These are phyloP conservation scores for Drosophila demipolita DNA, from an alignment of 2,888 invertebrate genomes.

Conservation along the genomic window DNA sequence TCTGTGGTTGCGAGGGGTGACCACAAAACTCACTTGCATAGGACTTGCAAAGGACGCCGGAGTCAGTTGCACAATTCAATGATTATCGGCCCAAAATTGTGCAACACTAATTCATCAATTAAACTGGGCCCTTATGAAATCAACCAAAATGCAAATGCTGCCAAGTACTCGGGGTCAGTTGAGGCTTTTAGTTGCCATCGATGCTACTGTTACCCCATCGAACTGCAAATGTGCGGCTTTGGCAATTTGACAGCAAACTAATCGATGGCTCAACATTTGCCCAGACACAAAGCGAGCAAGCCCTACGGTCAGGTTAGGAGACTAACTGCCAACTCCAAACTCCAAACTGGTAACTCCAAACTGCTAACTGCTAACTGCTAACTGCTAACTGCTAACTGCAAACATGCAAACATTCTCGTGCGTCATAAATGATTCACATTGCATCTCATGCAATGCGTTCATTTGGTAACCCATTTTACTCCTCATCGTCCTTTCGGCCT, in stretches of 20 bases:
- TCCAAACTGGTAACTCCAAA: background rate
- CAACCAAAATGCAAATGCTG: constrained; percentile 57
- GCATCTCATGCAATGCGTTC: constrained; percentile 49
- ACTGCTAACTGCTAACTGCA: constrained; percentile 19
- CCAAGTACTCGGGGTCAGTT: constrained; percentile 60
- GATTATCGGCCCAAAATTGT: constrained; percentile 6
- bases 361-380: constrained; percentile 16
- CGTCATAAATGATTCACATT: constrained; percentile 78
- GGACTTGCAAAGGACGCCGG: constrained; percentile 5
- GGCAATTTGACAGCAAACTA: constrained; percentile 74
- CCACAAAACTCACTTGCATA: constrained; percentile 49
- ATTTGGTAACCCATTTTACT: constrained; percentile 9
- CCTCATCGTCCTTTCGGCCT: background rate
- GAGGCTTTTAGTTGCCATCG: constrained; percentile 43
- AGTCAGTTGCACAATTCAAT: constrained; percentile 33
- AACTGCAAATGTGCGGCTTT: constrained; percentile 70
- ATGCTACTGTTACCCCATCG: constrained; percentile 7
- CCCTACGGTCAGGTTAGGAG: constrained; percentile 22
- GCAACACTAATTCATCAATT: constrained; percentile 75
- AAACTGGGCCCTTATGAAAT: constrained; percentile 62
- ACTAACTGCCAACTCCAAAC: background rate
- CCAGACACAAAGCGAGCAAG: constrained; percentile 72
- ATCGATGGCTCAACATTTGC: constrained; percentile 78
- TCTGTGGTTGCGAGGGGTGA: constrained; percentile 33
- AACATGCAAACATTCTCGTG: constrained; percentile 28